These are phyloP conservation scores for Cydia fagiglandana DNA, from an alignment of 1,140 invertebrate genomes.

Conservation along the genomic window DNA sequence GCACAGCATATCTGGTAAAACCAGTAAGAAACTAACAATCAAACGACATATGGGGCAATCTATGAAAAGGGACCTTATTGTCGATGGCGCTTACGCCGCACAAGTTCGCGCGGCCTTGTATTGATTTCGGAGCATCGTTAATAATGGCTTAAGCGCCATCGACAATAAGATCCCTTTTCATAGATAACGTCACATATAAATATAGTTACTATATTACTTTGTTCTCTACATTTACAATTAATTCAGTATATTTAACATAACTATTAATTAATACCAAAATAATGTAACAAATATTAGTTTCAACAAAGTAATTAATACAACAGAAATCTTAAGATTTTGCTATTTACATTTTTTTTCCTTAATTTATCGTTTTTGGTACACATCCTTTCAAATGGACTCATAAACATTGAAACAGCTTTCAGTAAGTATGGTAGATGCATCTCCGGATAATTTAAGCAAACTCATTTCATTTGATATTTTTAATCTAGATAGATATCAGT, in stretches of 20 bases:
- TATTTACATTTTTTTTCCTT: not conserved
- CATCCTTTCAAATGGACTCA: not conserved
- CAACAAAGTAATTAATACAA: not conserved
- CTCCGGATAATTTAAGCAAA: not conserved
- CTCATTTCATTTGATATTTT: no score
- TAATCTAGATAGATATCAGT: no score
- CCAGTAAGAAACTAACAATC: slow-evolving; percentile 1
- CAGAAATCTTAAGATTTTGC: not conserved
- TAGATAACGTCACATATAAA: not conserved
- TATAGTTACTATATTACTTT: not conserved
- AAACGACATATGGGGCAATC: not conserved
- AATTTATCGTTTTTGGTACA: not conserved
- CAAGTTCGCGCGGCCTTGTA: no score
- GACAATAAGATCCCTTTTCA: no score
- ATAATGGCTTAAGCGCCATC: no score
- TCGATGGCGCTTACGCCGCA: no score
- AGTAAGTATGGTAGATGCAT: not conserved
- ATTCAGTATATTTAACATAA: not conserved
- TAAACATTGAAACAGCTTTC: no score
- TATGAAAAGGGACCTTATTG: no score
- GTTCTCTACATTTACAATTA: slow-evolving; percentile 3
- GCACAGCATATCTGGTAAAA: not conserved
- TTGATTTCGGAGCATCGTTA: no score
- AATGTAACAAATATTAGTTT: not conserved
- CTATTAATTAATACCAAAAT: not conserved